phyloP scores from a whole-genome alignment of 64 coral and sea anemone species.

The Acropora tenuis region DNA sequence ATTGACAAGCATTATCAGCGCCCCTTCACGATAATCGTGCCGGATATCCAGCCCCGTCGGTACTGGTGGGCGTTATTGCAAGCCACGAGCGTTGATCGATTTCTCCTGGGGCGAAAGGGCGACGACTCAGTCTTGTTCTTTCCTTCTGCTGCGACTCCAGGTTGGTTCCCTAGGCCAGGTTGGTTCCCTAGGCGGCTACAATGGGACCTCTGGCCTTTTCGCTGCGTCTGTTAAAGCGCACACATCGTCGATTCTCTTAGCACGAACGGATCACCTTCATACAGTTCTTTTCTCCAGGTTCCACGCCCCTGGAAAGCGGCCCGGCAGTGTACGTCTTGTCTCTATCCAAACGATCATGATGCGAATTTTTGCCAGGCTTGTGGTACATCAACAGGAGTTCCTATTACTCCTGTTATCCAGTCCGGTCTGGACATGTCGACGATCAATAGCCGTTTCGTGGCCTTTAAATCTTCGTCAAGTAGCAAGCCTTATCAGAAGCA shows the following conservation, averaged over 20 bases:
- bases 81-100: neutral
- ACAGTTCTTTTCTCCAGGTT: neutral
- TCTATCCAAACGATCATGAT: slow-evolving; percentile 17
- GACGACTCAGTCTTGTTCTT: neutral
- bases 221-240: neutral
- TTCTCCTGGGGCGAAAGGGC: slow-evolving; percentile 15
- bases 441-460: neutral
- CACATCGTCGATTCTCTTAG: neutral
- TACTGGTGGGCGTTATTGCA: slow-evolving; percentile 37
- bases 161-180: neutral
- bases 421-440: neutral
- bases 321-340: neutral
- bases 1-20: neutral
- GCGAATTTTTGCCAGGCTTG: slow-evolving; percentile 6
- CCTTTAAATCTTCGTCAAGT: too few relatives aligned
- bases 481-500: neutral
- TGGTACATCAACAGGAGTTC: neutral
- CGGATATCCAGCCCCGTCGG: neutral
- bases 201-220: neutral
- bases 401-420: neutral
- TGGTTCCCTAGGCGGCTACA: too few relatives aligned
- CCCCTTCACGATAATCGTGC: slow-evolving; percentile 2
- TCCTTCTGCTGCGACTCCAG: slow-evolving; percentile 16
- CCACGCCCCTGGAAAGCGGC: slow-evolving; percentile 54
- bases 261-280: neutral